Conservation (phyloP, 2,797 vertebrate genomes). For the Protonibea diacanthus region DNA sequence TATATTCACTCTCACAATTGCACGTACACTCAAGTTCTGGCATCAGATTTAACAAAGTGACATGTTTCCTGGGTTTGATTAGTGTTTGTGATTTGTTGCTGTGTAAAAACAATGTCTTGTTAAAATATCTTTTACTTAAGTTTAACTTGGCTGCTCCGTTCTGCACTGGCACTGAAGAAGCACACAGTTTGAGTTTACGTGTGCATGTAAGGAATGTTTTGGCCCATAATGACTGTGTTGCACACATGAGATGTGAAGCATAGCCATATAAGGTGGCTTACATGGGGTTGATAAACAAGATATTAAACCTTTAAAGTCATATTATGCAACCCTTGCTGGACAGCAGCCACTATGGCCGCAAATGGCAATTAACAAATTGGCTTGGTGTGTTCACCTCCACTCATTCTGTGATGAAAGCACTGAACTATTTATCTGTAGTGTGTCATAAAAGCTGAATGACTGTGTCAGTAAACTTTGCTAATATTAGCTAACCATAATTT, state of each 20-base stretch:
- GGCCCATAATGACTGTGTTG: conserved; percentile 15
- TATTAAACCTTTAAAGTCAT: conserved; percentile 7
- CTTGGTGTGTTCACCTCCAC: not conserved
- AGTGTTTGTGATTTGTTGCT: conserved; percentile 34
- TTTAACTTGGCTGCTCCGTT: conserved; percentile 49
- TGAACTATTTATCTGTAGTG: not conserved
- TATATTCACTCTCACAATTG: conserved; percentile 9
- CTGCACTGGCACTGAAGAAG: conserved; percentile 46
- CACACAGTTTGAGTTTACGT: conserved; percentile 15
- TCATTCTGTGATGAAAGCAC: not conserved
- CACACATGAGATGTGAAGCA: conserved; percentile 35
- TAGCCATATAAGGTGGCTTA: conserved; percentile 59
- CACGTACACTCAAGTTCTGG: conserved; percentile 13
- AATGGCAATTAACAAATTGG: not conserved
- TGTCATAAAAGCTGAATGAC: not conserved
- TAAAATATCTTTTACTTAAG: conserved; percentile 41
- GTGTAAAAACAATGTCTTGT: conserved; percentile 19
- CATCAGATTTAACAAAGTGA: conserved; percentile 39
- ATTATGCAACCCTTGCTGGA: not conserved
- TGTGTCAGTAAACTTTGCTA: not conserved
- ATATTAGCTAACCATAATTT: not conserved
- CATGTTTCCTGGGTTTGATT: conserved; percentile 40
- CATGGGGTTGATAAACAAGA: not conserved
- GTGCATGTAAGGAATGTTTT: conserved; percentile 54
- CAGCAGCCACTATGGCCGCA: not conserved